These are phyloP conservation scores for Rhaphigaster nebulosa DNA, from an alignment of 2,888 invertebrate species.

Conservation along the genomic window DNA sequence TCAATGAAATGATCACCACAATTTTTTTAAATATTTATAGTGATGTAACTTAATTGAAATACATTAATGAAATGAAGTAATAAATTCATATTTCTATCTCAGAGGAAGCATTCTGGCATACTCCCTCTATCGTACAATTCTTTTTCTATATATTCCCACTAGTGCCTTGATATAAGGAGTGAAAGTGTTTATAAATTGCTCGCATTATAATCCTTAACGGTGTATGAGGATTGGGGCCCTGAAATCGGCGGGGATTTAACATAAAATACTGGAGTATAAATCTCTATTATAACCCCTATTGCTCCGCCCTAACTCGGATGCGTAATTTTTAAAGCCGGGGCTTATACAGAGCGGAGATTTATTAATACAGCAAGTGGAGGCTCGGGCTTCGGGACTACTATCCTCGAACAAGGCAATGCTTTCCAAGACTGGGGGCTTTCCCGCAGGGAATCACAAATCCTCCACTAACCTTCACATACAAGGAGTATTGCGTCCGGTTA, in stretches of 20 bases:
- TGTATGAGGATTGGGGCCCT: background rate
- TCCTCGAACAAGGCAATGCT: slow-evolving; percentile 35
- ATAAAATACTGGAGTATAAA: slow-evolving; percentile 52
- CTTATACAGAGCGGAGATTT: slow-evolving; percentile 45
- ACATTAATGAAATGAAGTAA: too few relatives aligned
- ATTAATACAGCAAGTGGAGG: slow-evolving; percentile 24
- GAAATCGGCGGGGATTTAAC: slow-evolving; percentile 6
- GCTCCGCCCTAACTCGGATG: slow-evolving; percentile 33
- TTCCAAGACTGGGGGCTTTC: background rate
- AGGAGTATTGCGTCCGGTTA: background rate
- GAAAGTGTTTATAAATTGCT: slow-evolving; percentile 43
- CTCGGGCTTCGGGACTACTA: background rate
- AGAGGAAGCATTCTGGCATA: background rate
- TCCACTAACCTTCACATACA: background rate
- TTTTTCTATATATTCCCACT: background rate
- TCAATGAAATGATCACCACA: too few relatives aligned
- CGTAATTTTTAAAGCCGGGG: slow-evolving; percentile 53
- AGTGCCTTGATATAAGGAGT: background rate
- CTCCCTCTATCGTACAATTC: background rate
- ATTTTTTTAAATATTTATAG: too few relatives aligned
- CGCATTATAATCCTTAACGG: slow-evolving; percentile 17
- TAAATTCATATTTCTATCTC: background rate
- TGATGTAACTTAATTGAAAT: too few relatives aligned
- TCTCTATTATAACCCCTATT: slow-evolving; percentile 48
- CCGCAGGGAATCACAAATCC: background rate